These are phyloP conservation scores for Tineola bisselliella DNA, from an alignment of 2,888 invertebrate species.

Conservation along the genomic window DNA sequence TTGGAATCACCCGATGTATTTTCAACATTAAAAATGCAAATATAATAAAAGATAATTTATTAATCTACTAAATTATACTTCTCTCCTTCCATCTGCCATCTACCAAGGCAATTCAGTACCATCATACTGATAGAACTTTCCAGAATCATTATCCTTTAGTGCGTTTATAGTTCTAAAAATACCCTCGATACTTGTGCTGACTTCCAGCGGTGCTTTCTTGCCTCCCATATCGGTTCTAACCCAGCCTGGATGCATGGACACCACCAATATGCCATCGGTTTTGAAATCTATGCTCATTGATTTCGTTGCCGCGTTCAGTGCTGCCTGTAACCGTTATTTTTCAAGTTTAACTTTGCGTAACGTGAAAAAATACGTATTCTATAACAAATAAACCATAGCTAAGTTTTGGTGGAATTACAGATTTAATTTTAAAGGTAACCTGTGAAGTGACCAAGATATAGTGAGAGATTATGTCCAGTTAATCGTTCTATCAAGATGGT, in stretches of 20 bases:
- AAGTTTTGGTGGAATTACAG: no score
- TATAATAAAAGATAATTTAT: no score
- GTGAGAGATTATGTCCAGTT: no score
- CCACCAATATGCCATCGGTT: conserved; percentile 76
- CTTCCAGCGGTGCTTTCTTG: conserved; percentile 76
- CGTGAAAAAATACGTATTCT: conserved; percentile 10
- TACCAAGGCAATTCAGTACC: conserved; percentile 81
- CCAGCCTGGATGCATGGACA: conserved; percentile 90
- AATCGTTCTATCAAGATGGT: no score
- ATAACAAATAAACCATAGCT: no score
- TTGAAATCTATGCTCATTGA: conserved; percentile 85
- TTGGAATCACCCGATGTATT: no score
- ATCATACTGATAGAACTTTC: conserved; percentile 81
- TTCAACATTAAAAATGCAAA: no score
- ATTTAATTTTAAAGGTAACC: no score
- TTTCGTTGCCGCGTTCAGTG: conserved; percentile 86
- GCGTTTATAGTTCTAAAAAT: conserved; percentile 73
- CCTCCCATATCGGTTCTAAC: conserved; percentile 93
- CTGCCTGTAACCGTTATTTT: conserved; percentile 68
- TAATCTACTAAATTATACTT: no score
- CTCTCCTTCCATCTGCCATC: conserved; percentile 15
- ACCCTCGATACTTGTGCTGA: conserved; percentile 72
- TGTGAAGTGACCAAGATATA: no score
- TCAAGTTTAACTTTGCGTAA: conserved; percentile 8
- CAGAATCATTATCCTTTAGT: conserved; percentile 74